These are phyloP conservation scores for Cataglyphis altisquamis DNA, from an alignment of 2,888 invertebrate genomes.

Conservation along the genomic window DNA sequence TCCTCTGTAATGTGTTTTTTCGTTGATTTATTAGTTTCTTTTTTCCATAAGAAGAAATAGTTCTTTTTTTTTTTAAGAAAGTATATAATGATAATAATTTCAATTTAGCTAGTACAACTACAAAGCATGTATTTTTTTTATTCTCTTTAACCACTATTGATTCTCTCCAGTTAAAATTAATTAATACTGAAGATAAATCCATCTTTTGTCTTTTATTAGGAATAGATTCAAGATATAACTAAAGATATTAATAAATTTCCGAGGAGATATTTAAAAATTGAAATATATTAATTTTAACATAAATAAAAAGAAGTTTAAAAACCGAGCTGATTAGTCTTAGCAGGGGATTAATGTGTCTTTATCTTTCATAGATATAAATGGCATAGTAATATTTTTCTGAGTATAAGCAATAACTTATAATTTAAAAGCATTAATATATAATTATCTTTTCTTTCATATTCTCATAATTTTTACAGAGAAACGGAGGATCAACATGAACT, in stretches of 20 bases:
- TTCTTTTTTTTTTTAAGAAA: neutral
- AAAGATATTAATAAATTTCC: neutral
- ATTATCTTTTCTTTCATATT: conserved; percentile 26
- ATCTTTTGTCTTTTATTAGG: neutral
- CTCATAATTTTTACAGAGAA: conserved; percentile 42
- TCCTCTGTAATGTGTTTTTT: conserved; percentile 30
- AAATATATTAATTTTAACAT: neutral
- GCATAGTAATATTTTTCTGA: conserved; percentile 3
- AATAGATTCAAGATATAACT: neutral
- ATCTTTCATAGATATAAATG: neutral
- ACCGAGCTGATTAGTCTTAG: neutral
- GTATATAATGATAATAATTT: neutral
- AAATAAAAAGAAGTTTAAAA: neutral
- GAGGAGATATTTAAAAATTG: neutral
- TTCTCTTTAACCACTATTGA: neutral
- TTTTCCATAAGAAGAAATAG: neutral
- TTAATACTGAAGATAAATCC: neutral
- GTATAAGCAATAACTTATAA: conserved; percentile 31
- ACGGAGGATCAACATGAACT: conserved; percentile 13
- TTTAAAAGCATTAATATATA: neutral
- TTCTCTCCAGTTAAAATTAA: neutral
- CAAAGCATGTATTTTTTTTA: neutral
- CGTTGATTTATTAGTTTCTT: conserved; percentile 15
- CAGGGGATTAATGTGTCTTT: neutral
- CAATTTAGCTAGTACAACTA: conserved; percentile 4